Evolutionary conservation across 2,888 invertebrate species (phyloP), one percentile per base, ranked within the genome.

Genomic region (Venusia cambrica): DNA sequence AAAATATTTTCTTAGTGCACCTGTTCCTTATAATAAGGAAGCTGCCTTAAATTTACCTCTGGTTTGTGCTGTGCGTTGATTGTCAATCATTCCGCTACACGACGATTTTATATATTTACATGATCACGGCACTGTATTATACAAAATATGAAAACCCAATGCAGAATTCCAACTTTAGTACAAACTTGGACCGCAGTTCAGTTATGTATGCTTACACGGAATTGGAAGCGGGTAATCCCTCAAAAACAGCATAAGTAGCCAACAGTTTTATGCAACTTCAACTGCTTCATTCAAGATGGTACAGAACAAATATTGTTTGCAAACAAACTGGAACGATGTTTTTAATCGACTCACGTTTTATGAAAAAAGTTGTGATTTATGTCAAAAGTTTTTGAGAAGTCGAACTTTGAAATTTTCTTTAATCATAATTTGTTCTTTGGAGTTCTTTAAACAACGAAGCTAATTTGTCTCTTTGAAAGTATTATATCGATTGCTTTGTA

Each of bases 161-260:
- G 9, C n/a, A 2, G 4, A 26, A 33, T 19, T 28, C 10, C 1
- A 14, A 5, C 19, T 14, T 19, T 24, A 22, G 10, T 8, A 29
- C 27, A 37, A 45, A 38, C 28, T 39, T 33, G 8, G 22, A 18
- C 32, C 18, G 20, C 27, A 34, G 25, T 43, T 41, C 27, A 36
- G 37, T 22, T 34, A 38, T 39, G 49, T 46, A 34, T 39, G 39
- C 41, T 44, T 36, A 37, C 38, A 36, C 38, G 22, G 32, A 39
- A 40, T 40, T 22, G 36, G 27, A 33, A 38, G 50, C 51, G 60
- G 65, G 67, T 74, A 72, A 76, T 76, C 71, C 71, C 63, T 75
- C 75, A 75, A 70, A 72, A 73, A 70, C 74, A 72, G 54, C 64
- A 47, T 37, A 59, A 62, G 58, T 60, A 66, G 36, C 61, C 55